Conservation (phyloP, 2,888 invertebrate genomes). For the Heliconius erato region DNA sequence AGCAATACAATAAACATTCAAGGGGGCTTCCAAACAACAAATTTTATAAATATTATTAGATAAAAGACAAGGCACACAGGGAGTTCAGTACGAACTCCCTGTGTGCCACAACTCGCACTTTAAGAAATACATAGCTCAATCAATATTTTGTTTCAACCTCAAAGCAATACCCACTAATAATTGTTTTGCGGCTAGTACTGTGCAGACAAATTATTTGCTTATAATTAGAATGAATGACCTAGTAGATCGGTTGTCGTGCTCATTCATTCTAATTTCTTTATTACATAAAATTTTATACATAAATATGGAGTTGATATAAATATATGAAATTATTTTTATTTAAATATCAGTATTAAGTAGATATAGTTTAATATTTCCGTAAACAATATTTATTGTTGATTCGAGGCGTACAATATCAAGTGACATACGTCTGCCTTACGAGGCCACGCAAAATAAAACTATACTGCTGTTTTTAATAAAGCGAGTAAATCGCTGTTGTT, state of each 20-base stretch:
- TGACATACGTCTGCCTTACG: conserved; percentile 11
- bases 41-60: too few relatives aligned
- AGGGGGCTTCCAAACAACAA: too few relatives aligned
- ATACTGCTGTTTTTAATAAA: not conserved
- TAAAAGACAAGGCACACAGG: too few relatives aligned
- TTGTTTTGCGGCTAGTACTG: not conserved
- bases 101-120: not conserved
- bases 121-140: not conserved
- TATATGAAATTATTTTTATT: not conserved
- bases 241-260: too few relatives aligned
- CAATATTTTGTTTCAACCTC: not conserved
- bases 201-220: too few relatives aligned
- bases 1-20: too few relatives aligned
- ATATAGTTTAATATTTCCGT: not conserved
- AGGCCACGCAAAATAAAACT: not conserved
- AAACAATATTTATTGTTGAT: conserved; percentile 12
- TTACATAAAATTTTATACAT: too few relatives aligned
- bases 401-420: not conserved
- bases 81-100: too few relatives aligned
- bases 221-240: not conserved
- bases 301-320: not conserved
- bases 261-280: too few relatives aligned
- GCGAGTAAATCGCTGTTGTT: not conserved
- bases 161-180: not conserved
- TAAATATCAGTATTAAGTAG: not conserved